These are phyloP conservation scores for Anodontia alba DNA, from an alignment of 2,888 invertebrate genomes.

Conservation along the genomic window DNA sequence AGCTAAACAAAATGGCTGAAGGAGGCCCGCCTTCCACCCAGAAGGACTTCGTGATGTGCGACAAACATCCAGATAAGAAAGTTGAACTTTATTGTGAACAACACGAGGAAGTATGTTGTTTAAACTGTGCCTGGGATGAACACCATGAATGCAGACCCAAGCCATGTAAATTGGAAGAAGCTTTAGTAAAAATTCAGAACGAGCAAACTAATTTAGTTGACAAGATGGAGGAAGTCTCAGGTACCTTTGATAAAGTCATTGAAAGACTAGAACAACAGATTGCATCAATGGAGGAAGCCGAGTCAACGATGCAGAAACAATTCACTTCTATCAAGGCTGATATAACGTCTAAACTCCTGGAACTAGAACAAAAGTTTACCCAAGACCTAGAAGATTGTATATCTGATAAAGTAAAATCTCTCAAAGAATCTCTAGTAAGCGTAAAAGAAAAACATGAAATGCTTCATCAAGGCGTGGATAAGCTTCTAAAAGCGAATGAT, in stretches of 20 bases:
- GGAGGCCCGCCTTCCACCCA: background rate
- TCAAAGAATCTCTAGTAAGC: background rate
- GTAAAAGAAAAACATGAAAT: background rate
- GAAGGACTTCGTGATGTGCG: background rate
- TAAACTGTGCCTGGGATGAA: background rate
- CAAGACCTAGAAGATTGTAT: background rate
- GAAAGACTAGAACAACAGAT: background rate
- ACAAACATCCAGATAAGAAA: background rate
- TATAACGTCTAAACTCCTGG: background rate
- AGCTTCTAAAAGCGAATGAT: background rate
- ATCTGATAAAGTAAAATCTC: background rate
- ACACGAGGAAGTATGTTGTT: background rate
- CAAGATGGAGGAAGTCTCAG: background rate
- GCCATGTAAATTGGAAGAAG: background rate
- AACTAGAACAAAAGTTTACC: background rate
- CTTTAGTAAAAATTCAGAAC: background rate
- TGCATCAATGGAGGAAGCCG: background rate
- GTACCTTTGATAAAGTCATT: background rate
- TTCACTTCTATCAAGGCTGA: background rate
- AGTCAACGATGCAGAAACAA: background rate
- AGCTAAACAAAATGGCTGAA: background rate
- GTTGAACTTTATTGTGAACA: background rate
- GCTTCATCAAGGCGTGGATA: background rate
- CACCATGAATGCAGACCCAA: slow-evolving; percentile 1
- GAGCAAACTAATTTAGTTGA: background rate